Evolutionary conservation across 1,140 invertebrate genomes (phyloP).

Genomic region (Cecropterus lyciades): DNA sequence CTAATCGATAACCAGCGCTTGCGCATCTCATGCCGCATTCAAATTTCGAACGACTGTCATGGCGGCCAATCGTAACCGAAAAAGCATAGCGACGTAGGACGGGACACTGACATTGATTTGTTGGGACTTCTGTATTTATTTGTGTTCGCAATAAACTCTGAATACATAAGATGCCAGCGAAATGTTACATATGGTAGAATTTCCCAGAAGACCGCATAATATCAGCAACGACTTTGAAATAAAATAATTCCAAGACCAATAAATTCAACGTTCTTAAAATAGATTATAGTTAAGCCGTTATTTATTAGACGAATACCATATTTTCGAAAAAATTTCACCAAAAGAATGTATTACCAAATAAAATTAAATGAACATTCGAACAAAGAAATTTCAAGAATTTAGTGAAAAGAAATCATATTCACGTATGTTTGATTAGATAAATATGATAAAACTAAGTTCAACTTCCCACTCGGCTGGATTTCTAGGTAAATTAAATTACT

Average conservation of each 20-base stretch:
- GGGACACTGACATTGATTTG: constrained; percentile 70
- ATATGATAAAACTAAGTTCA: constrained; percentile 2
- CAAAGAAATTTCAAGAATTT: no score
- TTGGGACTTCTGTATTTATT: constrained; percentile 45
- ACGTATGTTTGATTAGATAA: not conserved
- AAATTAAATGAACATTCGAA: no score
- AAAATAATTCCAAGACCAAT: not conserved
- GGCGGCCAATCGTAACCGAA: constrained; percentile 63
- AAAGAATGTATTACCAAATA: no score
- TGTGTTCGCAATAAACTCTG: constrained; percentile 39
- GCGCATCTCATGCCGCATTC: constrained; percentile 78
- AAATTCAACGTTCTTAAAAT: not conserved
- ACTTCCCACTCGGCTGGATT: no score
- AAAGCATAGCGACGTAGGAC: constrained; percentile 50
- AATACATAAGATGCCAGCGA: constrained; percentile 30
- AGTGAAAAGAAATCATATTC: no score
- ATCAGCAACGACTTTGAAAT: not conserved
- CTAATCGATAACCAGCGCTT: constrained; percentile 69
- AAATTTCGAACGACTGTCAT: constrained; percentile 79
- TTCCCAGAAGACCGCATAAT: constrained; percentile 9
- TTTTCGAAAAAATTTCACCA: no score
- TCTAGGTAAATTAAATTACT: no score
- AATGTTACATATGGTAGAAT: constrained; percentile 15
- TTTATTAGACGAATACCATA: not conserved
- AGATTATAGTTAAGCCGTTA: not conserved